Conservation (phyloP, 2,797 vertebrate genomes). For the Micrastur ruficollis region DNA sequence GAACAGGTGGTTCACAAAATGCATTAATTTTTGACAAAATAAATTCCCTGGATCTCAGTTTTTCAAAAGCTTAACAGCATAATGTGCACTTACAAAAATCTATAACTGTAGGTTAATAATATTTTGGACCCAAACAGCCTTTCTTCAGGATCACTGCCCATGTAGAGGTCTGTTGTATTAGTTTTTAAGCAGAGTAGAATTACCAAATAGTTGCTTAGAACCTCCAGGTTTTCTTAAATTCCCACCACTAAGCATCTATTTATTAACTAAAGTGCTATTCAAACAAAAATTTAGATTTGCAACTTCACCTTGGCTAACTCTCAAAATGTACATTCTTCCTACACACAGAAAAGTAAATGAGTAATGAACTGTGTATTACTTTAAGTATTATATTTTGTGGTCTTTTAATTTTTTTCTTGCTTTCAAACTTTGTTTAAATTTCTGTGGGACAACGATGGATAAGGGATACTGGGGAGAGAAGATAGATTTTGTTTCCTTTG, state of each 20-base stretch:
- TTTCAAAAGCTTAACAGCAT: conserved; percentile 30
- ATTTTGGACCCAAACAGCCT: not conserved
- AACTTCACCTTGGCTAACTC: not conserved
- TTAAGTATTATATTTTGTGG: not conserved
- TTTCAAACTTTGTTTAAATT: not conserved
- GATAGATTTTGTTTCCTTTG: not conserved
- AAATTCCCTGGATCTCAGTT: conserved; percentile 7
- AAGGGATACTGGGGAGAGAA: not conserved
- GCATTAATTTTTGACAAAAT: conserved; percentile 22
- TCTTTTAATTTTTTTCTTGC: not conserved
- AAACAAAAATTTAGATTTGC: not conserved
- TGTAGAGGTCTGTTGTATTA: not conserved
- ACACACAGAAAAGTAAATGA: not conserved
- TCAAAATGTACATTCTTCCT: not conserved
- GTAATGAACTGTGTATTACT: not conserved
- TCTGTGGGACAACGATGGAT: not conserved
- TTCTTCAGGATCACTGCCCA: not conserved
- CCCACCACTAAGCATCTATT: not conserved
- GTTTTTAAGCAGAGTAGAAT: not conserved
- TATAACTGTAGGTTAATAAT: not conserved
- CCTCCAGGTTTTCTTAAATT: not conserved
- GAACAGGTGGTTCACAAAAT: conserved; percentile 55
- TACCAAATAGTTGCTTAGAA: not conserved
- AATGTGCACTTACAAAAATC: not conserved
- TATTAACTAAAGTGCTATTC: not conserved